These are phyloP conservation scores for Nemurella pictetii DNA, from an alignment of 2,888 invertebrate genomes.

Conservation along the genomic window DNA sequence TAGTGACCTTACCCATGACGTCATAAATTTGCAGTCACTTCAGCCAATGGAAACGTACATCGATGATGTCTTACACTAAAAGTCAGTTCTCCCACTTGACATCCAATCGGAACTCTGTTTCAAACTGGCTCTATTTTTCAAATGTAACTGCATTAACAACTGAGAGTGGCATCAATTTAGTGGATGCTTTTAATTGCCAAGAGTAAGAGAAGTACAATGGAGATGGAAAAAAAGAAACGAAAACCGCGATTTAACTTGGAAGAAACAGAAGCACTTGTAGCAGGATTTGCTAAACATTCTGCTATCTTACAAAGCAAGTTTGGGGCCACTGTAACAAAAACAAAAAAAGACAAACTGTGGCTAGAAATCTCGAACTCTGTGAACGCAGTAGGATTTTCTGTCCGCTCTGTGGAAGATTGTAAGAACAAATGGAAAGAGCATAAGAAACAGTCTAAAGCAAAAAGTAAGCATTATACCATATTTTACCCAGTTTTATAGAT, in stretches of 20 bases:
- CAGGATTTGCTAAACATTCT: neutral
- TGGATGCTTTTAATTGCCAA: neutral
- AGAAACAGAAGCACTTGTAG: neutral
- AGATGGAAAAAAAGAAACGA: neutral
- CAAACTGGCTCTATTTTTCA: too few species aligned
- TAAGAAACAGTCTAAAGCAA: neutral
- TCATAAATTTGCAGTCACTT: too few species aligned
- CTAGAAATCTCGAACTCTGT: neutral
- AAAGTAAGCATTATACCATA: neutral
- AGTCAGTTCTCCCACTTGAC: too few species aligned
- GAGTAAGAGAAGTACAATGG: too few species aligned
- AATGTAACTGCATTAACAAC: too few species aligned
- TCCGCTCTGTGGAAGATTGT: neutral
- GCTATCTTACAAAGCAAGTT: neutral
- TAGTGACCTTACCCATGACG: too few species aligned
- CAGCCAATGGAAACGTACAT: too few species aligned
- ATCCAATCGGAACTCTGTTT: too few species aligned
- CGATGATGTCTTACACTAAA: too few species aligned
- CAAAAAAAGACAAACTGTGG: neutral
- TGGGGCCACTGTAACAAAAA: neutral
- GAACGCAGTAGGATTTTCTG: neutral
- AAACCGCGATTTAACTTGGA: neutral
- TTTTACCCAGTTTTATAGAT: too few species aligned
- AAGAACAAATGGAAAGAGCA: neutral
- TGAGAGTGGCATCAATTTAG: too few species aligned